Evolutionary conservation across 2,888 invertebrate species (phyloP), one percentile per base, ranked within the genome.

Genomic region (Scelioninae gen. 2): DNA sequence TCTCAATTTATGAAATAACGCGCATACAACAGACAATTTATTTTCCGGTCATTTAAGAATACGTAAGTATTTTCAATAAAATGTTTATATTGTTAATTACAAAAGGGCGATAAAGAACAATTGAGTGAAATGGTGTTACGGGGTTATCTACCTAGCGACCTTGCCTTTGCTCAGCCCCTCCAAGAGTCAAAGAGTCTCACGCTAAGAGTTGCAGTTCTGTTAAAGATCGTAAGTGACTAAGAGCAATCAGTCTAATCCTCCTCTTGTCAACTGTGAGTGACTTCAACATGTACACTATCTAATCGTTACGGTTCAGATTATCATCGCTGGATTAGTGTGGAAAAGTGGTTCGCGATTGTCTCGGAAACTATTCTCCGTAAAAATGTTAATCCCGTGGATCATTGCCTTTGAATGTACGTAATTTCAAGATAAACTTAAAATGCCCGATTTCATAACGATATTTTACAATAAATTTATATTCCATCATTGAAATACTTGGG

Each of bases 121-220:
- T 63, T 25, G 60, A 46, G 61, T 53, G 64, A 69, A 76, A 75
- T 46, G 74, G 68, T 75, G 77, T 71, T 73, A 72, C 67, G 79
- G 79, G 82, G 81, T 82, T 82, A 80, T 81, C 78, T 79, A 81
- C 81, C 80, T 77, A 77, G 70, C 79, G 81, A 81, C 82, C 82
- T 82, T 81, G 81, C 77, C 79, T 77, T 78, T 81, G 76, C 78
- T 77, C 77, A 81, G 76, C 80, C 78, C 65, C 74, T 74, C 76
- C 75, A 77, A 65, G 77, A 77, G 71, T 72, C 74, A 73, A 64
- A 58, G 73, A 75, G 69, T 53, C 69, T 43, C 78, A 61, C 74
- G 70, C 76, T 77, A 74, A 80, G 69, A 70, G 61, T 25, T 31
- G 77, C 79, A 81, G 81, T 81, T 77, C 77, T 73, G 75, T 70